phyloP scores from a whole-genome alignment of 2,888 invertebrate species.

The Lacanobia wlatinum region DNA sequence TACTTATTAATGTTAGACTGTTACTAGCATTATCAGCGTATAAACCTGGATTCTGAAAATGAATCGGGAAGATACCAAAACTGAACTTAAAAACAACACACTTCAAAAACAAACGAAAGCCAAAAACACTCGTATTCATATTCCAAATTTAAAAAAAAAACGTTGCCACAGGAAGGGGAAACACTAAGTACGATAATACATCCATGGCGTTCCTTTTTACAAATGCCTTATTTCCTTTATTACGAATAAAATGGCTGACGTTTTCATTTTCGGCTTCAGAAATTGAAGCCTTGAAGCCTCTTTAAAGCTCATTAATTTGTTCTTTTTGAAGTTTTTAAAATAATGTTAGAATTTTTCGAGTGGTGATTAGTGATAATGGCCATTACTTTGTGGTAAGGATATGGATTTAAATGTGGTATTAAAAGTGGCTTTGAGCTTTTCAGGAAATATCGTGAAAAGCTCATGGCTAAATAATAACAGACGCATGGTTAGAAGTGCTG shows the following conservation, averaged over 20 bases:
- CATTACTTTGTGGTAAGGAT: constrained; percentile 1
- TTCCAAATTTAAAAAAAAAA: constrained; percentile 9
- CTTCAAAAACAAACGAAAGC: neutral
- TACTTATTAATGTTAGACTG: too few species aligned
- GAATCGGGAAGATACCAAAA: neutral
- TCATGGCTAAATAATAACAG: too few species aligned
- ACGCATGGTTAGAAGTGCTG: too few species aligned
- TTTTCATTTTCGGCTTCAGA: constrained; percentile 54
- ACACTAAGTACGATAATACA: constrained; percentile 62
- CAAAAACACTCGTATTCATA: constrained; percentile 17
- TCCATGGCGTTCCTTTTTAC: constrained; percentile 56
- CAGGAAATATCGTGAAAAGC: too few species aligned
- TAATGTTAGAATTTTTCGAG: constrained; percentile 45
- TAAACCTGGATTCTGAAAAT: too few species aligned
- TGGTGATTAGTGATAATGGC: constrained; percentile 37
- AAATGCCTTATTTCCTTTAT: constrained; percentile 68
- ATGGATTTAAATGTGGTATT: constrained; percentile 1
- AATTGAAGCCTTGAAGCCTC: constrained; percentile 46
- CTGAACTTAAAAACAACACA: neutral
- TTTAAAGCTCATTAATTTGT: constrained; percentile 56
- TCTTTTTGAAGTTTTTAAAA: constrained; percentile 51
- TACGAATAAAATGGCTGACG: constrained; percentile 56
- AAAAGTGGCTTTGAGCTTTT: too few species aligned
- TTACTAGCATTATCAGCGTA: too few species aligned
- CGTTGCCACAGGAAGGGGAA: constrained; percentile 53